A percentile compares a stretch with the other conserved stretches of the same genome.
These are phyloP conservation scores for Caenorhabditis remanei DNA, from an alignment of 1,140 invertebrate genomes.

Conservation along the genomic window DNA sequence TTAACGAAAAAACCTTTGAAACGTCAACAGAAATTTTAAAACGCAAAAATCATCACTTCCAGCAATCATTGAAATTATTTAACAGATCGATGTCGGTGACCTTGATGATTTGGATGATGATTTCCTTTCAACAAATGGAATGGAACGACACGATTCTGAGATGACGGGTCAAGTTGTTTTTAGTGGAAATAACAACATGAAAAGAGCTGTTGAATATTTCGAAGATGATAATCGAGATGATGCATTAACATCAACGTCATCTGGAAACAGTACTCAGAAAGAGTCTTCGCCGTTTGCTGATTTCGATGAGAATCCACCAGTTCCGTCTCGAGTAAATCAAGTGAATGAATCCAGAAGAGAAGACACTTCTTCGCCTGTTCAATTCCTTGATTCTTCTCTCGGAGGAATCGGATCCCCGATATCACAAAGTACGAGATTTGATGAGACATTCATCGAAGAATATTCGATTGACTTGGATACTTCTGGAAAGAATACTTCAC, in stretches of 20 bases:
- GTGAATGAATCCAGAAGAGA: neutral
- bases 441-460: conserved; percentile 59
- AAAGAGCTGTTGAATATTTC: conserved; percentile 56
- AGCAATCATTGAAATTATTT: neutral
- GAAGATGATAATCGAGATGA: conserved; percentile 47
- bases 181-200: conserved; percentile 19
- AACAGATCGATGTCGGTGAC: conserved; percentile 39
- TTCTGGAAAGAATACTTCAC: neutral
- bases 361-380: neutral
- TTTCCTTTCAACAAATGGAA: conserved; percentile 44
- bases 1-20: neutral
- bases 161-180: conserved; percentile 29
- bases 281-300: conserved; percentile 59
- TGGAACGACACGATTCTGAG: conserved; percentile 25
- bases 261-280: conserved; percentile 61
- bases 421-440: conserved; percentile 51
- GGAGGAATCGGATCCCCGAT: conserved; percentile 54
- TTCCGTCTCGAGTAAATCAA: neutral
- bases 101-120: conserved; percentile 59
- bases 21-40: neutral
- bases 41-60: neutral
- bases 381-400: neutral
- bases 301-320: conserved; percentile 17
- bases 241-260: conserved; percentile 57
- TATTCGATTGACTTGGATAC: conserved; percentile 48